Percentiles rank a stretch among this genome's conserved stretches.
phyloP scores from a whole-genome alignment of 2,888 invertebrate species.

The Nephrotoma flavescens region DNA sequence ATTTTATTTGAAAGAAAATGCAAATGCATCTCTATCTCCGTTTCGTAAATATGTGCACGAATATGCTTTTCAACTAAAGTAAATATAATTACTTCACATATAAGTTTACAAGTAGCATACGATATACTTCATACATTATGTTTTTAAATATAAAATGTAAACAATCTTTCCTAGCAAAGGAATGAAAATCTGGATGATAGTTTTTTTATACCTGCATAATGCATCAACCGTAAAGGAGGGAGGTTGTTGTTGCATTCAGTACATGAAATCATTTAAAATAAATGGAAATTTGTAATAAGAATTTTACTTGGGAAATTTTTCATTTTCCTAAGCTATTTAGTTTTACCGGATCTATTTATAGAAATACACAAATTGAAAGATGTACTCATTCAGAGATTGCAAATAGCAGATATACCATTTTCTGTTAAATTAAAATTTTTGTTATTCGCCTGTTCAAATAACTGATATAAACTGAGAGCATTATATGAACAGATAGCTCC shows the following conservation, averaged over 20 bases:
- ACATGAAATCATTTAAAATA: not conserved
- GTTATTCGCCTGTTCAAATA: too few species aligned
- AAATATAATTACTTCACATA: not conserved
- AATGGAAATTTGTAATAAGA: not conserved
- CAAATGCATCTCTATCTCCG: not conserved
- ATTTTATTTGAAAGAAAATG: not conserved
- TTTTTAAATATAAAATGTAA: not conserved
- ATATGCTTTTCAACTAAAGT: not conserved
- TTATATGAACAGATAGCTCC: too few species aligned
- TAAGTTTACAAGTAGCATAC: not conserved
- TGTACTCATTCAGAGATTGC: too few species aligned
- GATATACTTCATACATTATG: not conserved
- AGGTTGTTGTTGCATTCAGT: not conserved
- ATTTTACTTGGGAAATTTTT: not conserved
- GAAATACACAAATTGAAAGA: too few species aligned
- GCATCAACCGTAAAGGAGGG: not conserved
- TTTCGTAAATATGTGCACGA: not conserved
- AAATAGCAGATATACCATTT: too few species aligned
- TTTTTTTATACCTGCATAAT: not conserved
- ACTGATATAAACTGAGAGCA: too few species aligned
- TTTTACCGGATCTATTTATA: not conserved
- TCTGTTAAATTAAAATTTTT: too few species aligned
- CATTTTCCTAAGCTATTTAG: not conserved
- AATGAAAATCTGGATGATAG: not conserved
- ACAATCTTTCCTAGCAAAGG: not conserved